phyloP scores from a whole-genome alignment of 2,888 invertebrate species.

The Rhimphoctona megacephalus region DNA sequence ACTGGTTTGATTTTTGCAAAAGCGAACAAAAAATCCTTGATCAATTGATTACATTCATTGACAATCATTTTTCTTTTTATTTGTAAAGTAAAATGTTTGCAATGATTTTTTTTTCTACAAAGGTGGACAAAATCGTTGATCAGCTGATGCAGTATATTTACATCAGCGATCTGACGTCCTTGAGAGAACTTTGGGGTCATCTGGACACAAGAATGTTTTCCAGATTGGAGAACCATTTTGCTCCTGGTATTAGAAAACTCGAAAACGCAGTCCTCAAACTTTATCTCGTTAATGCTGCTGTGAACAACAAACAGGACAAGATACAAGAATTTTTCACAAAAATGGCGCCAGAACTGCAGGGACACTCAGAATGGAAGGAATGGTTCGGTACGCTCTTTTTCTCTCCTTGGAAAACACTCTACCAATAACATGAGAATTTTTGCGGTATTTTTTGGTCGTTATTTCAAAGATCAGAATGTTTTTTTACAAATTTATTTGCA shows the following conservation, averaged over 20 bases:
- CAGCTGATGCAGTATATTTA: slow-evolving; percentile 92
- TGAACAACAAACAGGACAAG: slow-evolving; percentile 93
- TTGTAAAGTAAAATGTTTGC: background rate
- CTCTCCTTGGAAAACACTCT: background rate
- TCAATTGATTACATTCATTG: no score
- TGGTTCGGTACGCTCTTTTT: slow-evolving; percentile 94
- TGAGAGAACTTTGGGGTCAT: slow-evolving; percentile 96
- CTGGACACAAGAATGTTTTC: slow-evolving; percentile 95
- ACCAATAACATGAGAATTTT: background rate
- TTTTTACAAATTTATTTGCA: background rate
- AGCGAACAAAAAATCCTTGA: no score
- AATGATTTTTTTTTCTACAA: background rate
- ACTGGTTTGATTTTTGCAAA: no score
- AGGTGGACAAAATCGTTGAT: slow-evolving; percentile 94
- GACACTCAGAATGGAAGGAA: slow-evolving; percentile 97
- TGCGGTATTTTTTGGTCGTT: background rate
- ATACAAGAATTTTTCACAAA: slow-evolving; percentile 95
- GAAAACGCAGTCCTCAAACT: slow-evolving; percentile 95
- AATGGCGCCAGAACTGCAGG: slow-evolving; percentile 94
- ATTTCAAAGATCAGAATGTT: background rate
- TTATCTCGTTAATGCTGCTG: slow-evolving; percentile 94
- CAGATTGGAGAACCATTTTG: slow-evolving; percentile 94
- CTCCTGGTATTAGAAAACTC: slow-evolving; percentile 92
- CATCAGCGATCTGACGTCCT: slow-evolving; percentile 91
- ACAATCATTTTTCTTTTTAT: no score